Base-by-base conservation (phyloP, 2,888 invertebrate species). In the Atethmia centrago region DNA sequence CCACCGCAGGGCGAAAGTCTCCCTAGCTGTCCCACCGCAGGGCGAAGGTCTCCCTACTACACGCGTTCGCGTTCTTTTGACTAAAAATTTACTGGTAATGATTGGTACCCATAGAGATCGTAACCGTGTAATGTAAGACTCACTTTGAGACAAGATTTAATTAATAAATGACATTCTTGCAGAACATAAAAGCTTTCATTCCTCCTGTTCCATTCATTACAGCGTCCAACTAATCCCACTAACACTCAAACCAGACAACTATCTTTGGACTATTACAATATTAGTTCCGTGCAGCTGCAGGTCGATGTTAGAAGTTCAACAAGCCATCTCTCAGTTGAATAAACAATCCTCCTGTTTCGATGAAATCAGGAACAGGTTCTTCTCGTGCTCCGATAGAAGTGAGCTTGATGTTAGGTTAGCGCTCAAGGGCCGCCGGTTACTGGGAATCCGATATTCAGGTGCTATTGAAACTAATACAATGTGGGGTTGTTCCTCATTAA, bases 301-400 rank as follows among this genome's bases (percentile, higher is more conserved):
- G 8, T 45, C 16, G n/a, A 28, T 14, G 25, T 31, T 28, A 12
- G 10, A 47, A 64, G 49, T 63, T 63, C 28, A 64, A 64, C 77
- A 51, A 58, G 58, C 51, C 4, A 49, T 55, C 10, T 55, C 10
- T 31, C 5, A 80, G 21, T 80, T 49, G 31, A 31, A 49, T 40
- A 74, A 49, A 80, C 58, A 28, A 79, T 12, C 31, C 49, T 45
- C n/a, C 8, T 4, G 40, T n/a, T 21, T 14, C 21, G 8, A 47
- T 42, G 14, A 31, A 62, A 56, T 62, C n/a, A 63, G 31, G 16
- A 47, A 25, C 42, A 28, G 12, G n/a, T 28, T 31, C 19, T 8
- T 21, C 21, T 42, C 19, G 45, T 9, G 2, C 31, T 12, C 10
- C 7, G 42, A 8, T 16, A 4, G 19, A 12, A n/a, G 10, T 31